phyloP scores from a whole-genome alignment of 2,797 vertebrate species.

The Tauraco hartlaubi region DNA sequence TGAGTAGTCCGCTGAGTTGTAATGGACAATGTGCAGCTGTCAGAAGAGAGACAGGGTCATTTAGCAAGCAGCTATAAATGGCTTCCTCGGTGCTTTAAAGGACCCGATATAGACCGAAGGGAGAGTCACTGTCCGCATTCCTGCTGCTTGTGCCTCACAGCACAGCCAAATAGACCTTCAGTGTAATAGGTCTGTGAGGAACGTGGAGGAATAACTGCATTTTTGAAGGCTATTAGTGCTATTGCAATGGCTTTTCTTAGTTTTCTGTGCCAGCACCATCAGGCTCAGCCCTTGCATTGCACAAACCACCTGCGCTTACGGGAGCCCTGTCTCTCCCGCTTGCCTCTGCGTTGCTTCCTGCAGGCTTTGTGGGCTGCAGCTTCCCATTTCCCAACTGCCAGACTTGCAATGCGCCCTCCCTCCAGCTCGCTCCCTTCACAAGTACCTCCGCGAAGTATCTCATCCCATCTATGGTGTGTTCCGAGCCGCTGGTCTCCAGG shows the following conservation, averaged over 20 bases:
- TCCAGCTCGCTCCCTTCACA: accelerated
- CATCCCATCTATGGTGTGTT: constrained; percentile 92
- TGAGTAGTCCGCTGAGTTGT: constrained; percentile 88
- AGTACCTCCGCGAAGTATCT: constrained; percentile 90
- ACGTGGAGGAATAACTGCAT: not conserved
- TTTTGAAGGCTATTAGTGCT: not conserved
- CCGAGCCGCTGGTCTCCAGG: constrained; percentile 88
- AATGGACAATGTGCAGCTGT: constrained; percentile 94
- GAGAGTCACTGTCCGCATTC: too few species aligned
- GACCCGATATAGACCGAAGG: not conserved
- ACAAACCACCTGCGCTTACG: accelerated
- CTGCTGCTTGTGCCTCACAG: not conserved
- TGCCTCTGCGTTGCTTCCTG: not conserved
- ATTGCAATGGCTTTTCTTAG: not conserved
- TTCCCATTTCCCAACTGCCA: accelerated
- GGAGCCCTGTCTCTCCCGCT: not conserved
- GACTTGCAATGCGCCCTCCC: not conserved
- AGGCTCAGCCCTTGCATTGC: not conserved
- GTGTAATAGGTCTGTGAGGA: not conserved
- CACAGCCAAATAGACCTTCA: not conserved
- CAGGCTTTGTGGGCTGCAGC: not conserved
- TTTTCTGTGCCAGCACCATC: not conserved
- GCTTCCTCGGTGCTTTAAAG: not conserved
- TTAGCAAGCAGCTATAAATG: not conserved
- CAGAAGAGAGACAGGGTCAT: not conserved